These are phyloP conservation scores for Caenorhabditis sinica DNA, from an alignment of 2,888 invertebrate species.

Conservation along the genomic window DNA sequence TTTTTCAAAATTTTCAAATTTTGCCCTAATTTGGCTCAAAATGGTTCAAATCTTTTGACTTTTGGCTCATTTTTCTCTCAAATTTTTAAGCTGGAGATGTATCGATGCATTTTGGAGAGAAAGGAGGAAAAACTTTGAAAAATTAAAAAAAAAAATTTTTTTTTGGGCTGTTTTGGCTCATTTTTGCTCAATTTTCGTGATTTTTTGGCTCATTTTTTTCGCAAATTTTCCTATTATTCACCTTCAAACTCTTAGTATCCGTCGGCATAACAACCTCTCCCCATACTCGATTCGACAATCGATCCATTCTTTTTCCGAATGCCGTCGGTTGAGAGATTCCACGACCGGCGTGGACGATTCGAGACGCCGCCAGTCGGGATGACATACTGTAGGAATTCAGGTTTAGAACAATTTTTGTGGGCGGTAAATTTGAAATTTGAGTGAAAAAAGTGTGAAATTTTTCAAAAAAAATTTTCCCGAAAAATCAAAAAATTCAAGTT, in stretches of 20 bases:
- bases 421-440: no score
- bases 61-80: not conserved
- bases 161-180: no score
- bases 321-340: slow-evolving; percentile 77
- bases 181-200: not conserved
- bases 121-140: no score
- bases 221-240: not conserved
- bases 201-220: not conserved
- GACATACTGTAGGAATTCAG: slow-evolving; percentile 30
- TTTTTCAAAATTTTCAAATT: not conserved
- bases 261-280: slow-evolving; percentile 78
- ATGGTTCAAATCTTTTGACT: not conserved
- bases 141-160: no score
- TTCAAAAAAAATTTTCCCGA: no score
- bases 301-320: slow-evolving; percentile 81
- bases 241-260: slow-evolving; percentile 76
- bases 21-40: not conserved
- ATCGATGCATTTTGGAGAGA: no score
- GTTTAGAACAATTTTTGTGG: no score
- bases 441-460: no score
- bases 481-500: no score
- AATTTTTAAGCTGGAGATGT: not conserved
- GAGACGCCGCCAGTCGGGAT: slow-evolving; percentile 72
- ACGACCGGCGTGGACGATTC: slow-evolving; percentile 75
- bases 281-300: slow-evolving; percentile 71